Conservation (phyloP, 2,888 invertebrate species). For the Epinotia nisella region DNA sequence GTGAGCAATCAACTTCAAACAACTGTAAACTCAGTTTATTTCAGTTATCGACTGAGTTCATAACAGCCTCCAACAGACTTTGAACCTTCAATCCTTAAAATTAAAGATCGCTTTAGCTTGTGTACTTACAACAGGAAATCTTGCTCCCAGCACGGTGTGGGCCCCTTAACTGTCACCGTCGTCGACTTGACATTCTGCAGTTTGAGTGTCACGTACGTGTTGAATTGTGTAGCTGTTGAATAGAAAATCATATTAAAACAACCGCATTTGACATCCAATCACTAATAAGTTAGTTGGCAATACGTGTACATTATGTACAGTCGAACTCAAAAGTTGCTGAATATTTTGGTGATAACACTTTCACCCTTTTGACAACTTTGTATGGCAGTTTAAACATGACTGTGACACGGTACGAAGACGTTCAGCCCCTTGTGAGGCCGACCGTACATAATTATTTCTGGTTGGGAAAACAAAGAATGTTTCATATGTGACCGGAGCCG, state of each 20-base stretch:
- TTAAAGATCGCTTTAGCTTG: slow-evolving; percentile 56
- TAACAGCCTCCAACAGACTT: neutral
- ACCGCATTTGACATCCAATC: neutral
- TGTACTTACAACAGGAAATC: slow-evolving; percentile 98
- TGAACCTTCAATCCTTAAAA: neutral
- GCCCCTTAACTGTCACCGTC: slow-evolving; percentile 98
- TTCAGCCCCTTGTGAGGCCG: no score
- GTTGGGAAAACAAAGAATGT: neutral
- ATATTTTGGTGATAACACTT: no score
- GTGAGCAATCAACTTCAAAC: slow-evolving; percentile 3
- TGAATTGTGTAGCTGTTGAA: slow-evolving; percentile 93
- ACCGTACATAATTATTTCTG: no score
- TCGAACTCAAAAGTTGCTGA: neutral
- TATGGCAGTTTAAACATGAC: no score
- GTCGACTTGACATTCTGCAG: slow-evolving; percentile 99
- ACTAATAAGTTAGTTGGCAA: slow-evolving; percentile 3
- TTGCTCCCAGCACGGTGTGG: slow-evolving; percentile 98
- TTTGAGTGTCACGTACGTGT: slow-evolving; percentile 98
- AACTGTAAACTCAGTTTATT: neutral
- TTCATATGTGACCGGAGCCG: neutral
- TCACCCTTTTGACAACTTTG: no score
- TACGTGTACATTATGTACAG: neutral
- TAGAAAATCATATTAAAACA: slow-evolving; percentile 42
- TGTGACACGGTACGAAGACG: no score
- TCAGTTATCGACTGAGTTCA: neutral